Evolutionary conservation across 2,113 vertebrate genomes (phyloP).

Genomic region (Sander lucioperca): DNA sequence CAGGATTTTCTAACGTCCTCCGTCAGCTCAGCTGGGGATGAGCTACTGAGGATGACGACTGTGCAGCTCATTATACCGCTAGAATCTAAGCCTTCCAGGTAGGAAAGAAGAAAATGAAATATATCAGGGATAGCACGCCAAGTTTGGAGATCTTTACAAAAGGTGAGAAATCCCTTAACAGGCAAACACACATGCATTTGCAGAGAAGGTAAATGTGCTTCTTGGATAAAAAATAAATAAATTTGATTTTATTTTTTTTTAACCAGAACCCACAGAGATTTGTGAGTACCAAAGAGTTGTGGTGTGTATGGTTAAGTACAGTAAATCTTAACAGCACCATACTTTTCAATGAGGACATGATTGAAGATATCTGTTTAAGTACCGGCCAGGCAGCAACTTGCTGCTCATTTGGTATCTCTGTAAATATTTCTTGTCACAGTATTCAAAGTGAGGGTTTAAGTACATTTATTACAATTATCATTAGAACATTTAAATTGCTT

Average conservation of each 20-base stretch:
- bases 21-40: conserved; percentile 19
- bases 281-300: conserved; percentile 54
- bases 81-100: conserved; percentile 1
- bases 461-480: conserved; percentile 77
- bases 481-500: conserved; percentile 77
- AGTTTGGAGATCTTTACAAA: conserved; percentile 1
- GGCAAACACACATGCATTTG: conserved; percentile 28
- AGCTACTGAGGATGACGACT: background rate
- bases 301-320: conserved; percentile 38
- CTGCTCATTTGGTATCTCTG: conserved; percentile 76
- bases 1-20: conserved; percentile 36
- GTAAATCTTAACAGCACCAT: conserved; percentile 53
- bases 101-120: background rate
- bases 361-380: conserved; percentile 49
- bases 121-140: background rate
- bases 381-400: conserved; percentile 53
- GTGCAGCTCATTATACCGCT: conserved; percentile 26
- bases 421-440: conserved; percentile 80
- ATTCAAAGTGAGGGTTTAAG: conserved; percentile 74
- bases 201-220: conserved; percentile 16
- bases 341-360: conserved; percentile 56
- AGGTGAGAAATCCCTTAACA: conserved; percentile 17
- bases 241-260: background rate
- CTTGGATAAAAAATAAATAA: conserved; percentile 5
- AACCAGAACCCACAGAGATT: conserved; percentile 5